A percentile compares a stretch with the other conserved stretches of the same genome.
Evolutionary conservation across 92 coral and sea anemone genomes (phyloP).

Genomic region (Isaurus tuberculatus): DNA sequence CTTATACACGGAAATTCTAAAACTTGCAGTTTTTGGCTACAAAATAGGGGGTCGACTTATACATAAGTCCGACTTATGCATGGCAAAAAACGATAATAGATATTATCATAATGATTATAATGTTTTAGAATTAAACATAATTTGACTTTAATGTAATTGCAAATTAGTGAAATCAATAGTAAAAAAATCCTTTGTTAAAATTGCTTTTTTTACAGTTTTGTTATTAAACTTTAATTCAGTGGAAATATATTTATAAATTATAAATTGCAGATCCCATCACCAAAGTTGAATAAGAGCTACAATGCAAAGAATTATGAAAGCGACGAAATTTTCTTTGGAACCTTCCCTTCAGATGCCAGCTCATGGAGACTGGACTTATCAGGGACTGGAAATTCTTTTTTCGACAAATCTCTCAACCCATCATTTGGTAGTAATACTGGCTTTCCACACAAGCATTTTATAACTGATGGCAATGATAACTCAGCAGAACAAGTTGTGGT

Average conservation of each 20-base stretch:
- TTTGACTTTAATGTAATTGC: too few relatives aligned
- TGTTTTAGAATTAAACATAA: too few relatives aligned
- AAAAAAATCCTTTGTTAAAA: too few relatives aligned
- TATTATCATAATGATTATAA: too few relatives aligned
- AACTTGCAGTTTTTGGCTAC: too few relatives aligned
- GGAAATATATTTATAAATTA: background rate
- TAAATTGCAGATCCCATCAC: slow-evolving; percentile 82
- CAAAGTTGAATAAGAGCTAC: slow-evolving; percentile 72
- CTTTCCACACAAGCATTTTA: slow-evolving; percentile 32
- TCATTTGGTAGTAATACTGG: slow-evolving; percentile 63
- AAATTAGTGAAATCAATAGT: too few relatives aligned
- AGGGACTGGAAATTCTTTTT: slow-evolving; percentile 72
- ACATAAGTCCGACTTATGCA: too few relatives aligned
- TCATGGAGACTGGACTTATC: slow-evolving; percentile 96
- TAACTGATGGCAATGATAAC: slow-evolving; percentile 45
- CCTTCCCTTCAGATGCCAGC: slow-evolving; percentile 89
- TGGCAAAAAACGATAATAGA: too few relatives aligned
- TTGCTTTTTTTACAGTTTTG: background rate
- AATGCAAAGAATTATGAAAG: slow-evolving; percentile 94
- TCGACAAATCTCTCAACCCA: slow-evolving; percentile 71
- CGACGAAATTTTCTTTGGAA: slow-evolving; percentile 75
- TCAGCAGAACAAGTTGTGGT: slow-evolving; percentile 53
- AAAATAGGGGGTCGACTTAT: too few relatives aligned
- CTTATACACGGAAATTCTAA: too few relatives aligned
- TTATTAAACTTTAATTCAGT: background rate